Base-by-base conservation (phyloP, 2,888 invertebrate species). In the Tanaodytes sp. region DNA sequence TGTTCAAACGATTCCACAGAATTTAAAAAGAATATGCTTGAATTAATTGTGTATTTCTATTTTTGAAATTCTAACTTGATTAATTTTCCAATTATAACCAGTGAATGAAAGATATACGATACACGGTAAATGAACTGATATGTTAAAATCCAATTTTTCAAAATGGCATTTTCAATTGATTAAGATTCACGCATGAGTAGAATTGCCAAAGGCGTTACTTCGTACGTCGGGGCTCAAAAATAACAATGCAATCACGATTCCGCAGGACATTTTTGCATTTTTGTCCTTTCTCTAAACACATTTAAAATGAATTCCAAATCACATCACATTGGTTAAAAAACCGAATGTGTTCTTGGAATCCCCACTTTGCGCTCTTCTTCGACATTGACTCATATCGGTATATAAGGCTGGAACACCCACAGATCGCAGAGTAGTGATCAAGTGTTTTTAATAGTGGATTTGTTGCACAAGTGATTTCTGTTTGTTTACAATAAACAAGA, bases 301-400 rank as follows among this genome's bases (percentile, higher is more conserved):
- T 39, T 55, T 30, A 55, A 61, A 42, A 66, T 49, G 18, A 55
- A 67, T 67, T 55, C 67, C 61, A 55, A 61, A 45, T 43, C 55
- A 51, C 55, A 48, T 39, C 55, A n/a, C n/a, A n/a, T n/a, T 61
- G 52, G 55, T 61, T 61, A 67, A 67, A 67, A 48, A 55, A 57
- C 67, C 57, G 62, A 67, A 67, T 62, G 67, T 62, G 67, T 57
- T 67, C 67, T 67, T 67, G 67, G 57, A 67, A 57, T 57, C 67
- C 67, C 67, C 67, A 57, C 67, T 61, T 67, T 33, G 37, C 31
- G 45, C 57, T 43, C 48, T 16, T 62, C 61, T 55, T 55, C 57
- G 67, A 52, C 67, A 67, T 67, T 67, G 67, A 62, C 48, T 55
- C 67, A 51, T 61, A 30, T 67, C 40, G 55, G 51, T 61, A 67